These are phyloP conservation scores for Nephrotoma guestfalica DNA, from an alignment of 2,888 invertebrate species.

Conservation along the genomic window DNA sequence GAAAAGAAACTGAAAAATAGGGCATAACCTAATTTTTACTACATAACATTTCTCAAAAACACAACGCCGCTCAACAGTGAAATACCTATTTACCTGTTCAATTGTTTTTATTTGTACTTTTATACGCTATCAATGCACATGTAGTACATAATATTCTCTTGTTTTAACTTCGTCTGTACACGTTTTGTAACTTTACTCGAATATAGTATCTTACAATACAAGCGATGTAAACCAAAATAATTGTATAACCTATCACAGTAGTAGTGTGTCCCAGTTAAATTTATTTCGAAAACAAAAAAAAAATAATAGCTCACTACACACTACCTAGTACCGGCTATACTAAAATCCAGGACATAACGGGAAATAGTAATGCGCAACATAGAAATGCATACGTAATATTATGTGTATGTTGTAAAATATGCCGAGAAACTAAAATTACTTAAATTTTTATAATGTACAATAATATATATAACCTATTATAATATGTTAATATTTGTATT, in stretches of 20 bases:
- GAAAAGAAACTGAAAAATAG: not conserved
- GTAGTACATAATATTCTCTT: not conserved
- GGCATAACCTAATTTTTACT: not conserved
- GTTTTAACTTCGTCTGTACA: not conserved
- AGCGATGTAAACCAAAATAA: not conserved
- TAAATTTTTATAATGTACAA: not conserved
- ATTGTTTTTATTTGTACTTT: not conserved
- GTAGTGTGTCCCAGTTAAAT: not conserved
- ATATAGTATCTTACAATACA: not conserved
- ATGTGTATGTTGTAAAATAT: not conserved
- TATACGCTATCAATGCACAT: not conserved
- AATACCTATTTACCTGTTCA: not conserved
- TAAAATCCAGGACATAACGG: slow-evolving; percentile 5
- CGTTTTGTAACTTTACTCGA: not conserved
- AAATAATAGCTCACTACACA: not conserved
- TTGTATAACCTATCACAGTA: not conserved
- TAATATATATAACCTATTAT: not conserved
- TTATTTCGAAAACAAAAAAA: not conserved
- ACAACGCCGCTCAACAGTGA: not conserved
- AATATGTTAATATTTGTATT: not conserved
- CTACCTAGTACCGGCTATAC: not conserved
- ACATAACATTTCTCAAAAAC: not conserved
- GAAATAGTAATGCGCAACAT: not conserved
- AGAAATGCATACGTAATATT: not conserved
- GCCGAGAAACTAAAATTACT: not conserved